Percentiles rank a stretch among this genome's conserved stretches.
These are phyloP conservation scores for Leuciscus idus DNA, from an alignment of 2,113 vertebrate species.

Conservation along the genomic window DNA sequence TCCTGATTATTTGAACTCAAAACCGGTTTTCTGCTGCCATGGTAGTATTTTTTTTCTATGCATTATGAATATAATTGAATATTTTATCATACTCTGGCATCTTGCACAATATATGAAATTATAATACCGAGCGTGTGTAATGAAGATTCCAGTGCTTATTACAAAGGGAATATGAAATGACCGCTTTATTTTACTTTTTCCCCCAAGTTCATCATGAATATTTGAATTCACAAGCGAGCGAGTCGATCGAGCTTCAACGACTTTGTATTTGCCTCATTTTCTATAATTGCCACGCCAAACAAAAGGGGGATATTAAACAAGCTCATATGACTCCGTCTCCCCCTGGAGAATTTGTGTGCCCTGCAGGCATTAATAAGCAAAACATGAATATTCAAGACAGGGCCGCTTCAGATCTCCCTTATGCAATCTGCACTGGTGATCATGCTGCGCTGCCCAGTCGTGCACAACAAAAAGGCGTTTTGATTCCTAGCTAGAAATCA, in stretches of 20 bases:
- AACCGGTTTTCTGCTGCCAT: neutral
- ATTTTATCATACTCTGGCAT: conserved; percentile 14
- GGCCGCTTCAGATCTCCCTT: conserved; percentile 22
- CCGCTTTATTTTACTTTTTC: neutral
- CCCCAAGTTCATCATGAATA: conserved; percentile 20
- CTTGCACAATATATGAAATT: conserved; percentile 22
- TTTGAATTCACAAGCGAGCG: conserved; percentile 27
- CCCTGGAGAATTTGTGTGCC: conserved; percentile 12
- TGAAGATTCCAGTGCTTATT: conserved; percentile 33
- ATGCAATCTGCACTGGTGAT: conserved; percentile 31
- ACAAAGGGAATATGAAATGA: neutral
- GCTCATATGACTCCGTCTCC: conserved; percentile 24
- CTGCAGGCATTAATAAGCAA: conserved; percentile 45
- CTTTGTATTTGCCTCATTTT: conserved; percentile 38
- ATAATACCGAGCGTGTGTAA: conserved; percentile 10
- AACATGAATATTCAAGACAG: conserved; percentile 51
- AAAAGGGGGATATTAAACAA: conserved; percentile 41
- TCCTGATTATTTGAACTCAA: conserved; percentile 8
- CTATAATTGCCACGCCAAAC: neutral
- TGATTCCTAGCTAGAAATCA: neutral
- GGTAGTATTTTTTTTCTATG: neutral
- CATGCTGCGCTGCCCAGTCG: conserved; percentile 1
- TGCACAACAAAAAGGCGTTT: conserved; percentile 15
- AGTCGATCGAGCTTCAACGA: neutral
- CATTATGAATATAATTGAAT: conserved; percentile 26